Evolutionary conservation across 2,113 vertebrate species (phyloP), one percentile per base, ranked within the genome.

Genomic region (Meleagris gallopavo): DNA sequence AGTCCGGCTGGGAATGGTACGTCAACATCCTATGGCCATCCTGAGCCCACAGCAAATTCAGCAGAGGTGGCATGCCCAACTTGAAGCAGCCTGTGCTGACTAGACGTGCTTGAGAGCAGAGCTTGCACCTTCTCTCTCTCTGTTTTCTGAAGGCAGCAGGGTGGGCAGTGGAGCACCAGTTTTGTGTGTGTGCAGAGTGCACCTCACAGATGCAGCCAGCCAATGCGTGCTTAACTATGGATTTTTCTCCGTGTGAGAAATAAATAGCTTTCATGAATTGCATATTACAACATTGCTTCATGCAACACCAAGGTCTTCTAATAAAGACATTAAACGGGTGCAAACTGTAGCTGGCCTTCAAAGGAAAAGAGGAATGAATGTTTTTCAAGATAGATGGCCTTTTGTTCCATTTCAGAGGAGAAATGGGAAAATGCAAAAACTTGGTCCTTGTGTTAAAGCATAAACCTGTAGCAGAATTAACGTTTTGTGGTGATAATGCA

Each of bases 1-100:
- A 97, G 99, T 99, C 79, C 98, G 98, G 43, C 98, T 99, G 85
- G 99, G 99, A 91, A 99, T 99, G 99, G 99, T 99, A 98, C 95
- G 98, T 97, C 85, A 41, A 19, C 48, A 2, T 75, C 67, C 73
- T 72, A 92, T 90, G 72, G 21, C 22, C 69, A 15, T 82, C 60
- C 65, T 64, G 27, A 14, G 22, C 34, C 38, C 43, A 61, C 3
- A 89, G 36, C 30, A 54, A 0, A 13, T 36, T 36, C 27, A 13
- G 9, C 4, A 15, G 19, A 54, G 20, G 16, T 75, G 29, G 2
- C 66, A 3, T 50, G 24, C 71, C 3, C 2, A 5, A 25, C 40
- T 24, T 48, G 30, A 85, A 72, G 25, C 21, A 34, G 2, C 6
- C 43, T 79, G 17, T 20, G 25, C 8, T 80, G 38, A 11, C 24